Base-by-base conservation (phyloP, 1,140 invertebrate genomes). In the Semibalanus balanoides region DNA sequence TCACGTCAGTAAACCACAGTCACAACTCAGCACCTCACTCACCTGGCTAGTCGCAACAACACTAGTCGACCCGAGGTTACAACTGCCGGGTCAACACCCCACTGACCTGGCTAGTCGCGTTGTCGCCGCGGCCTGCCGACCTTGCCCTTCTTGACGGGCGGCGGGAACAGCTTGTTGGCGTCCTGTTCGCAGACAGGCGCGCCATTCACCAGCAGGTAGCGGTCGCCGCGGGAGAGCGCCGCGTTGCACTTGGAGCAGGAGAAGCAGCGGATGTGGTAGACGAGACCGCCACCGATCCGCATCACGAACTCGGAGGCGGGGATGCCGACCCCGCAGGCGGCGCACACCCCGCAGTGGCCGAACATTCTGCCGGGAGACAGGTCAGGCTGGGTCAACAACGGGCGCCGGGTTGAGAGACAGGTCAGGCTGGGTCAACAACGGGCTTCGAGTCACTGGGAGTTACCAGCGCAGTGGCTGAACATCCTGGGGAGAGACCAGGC, bases 211-310 rank as follows among this genome's bases (percentile, higher is more conserved):
- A 85, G 79, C 76, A 84, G 81, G 81, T 82, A 97, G 79, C 94
- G 92, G 83, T 97, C 95, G 40, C 95, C 88, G 74, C 87, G 85
- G 29, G 83, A 84, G n/a, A 88, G 81, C 31, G 83, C 82, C 71
- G 83, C 81, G 75, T 92, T 90, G 84, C 95, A 97, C 75, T 92
- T 89, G 29, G 90, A 89, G 83, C 94, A 97, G 0, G 90, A 91
- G 86, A 97, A 97, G 85, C 94, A 97, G 77, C 91, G 89, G 74
- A 95, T 86, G 84, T 97, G 94, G 84, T 93, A 97, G 72, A 96
- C 93, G 79, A 91, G 87, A 79, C 94, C 92, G 93, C 94, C 78
- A 19, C 70, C 70, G 70, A 72, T 72, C 73, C 93, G 85, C 94
- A 96, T 97, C 81, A 97, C 94, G 80, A 96, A 86, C 85, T 97